Base-by-base conservation (phyloP, 2,888 invertebrate genomes). In the Blera fallax region DNA sequence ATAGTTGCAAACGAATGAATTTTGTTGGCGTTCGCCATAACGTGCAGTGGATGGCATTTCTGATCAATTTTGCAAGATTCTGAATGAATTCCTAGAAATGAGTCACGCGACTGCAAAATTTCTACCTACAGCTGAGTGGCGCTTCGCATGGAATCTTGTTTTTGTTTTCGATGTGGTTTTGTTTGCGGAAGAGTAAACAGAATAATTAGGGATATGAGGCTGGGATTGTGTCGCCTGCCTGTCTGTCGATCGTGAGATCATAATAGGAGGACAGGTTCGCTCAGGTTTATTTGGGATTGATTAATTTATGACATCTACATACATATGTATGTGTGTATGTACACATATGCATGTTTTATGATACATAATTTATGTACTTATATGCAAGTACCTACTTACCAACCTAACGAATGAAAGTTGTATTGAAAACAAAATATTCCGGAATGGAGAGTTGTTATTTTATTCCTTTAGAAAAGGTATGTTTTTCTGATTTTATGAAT, bases 1-100 rank as follows among this genome's bases (percentile, higher is more conserved):
- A n/a, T n/a, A 11, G 32, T 8, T 21, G 54, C 32, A 43, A 73
- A 14, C 10, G 32, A 52, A 40, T 16, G 43, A 40, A n/a, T 52
- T 56, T 16, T n/a, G n/a, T 11, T 32, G 40, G 50, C 52, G 58
- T 48, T 29, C n/a, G 69, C 58, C 56, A 48, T 29, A 34, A n/a
- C 21, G 45, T 11, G 10, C 18, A 11, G n/a, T 50, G 34, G n/a
- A 11, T 60, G 16, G 18, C n/a, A n/a, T n/a, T n/a, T n/a, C n/a
- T n/a, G n/a, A n/a, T n/a, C n/a, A n/a, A 18, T 16, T n/a, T 27
- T 8, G 32, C 2, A 32, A 14, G 14, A 14, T 11, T 52, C 5
- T 16, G 50, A 52, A 24, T 18, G 6, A 8, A 21, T 54, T 54
- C 21, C 3, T 16, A 10, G 7, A 45, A 58, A 48, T 48, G 58